phyloP scores from a whole-genome alignment of 1,140 invertebrate genomes.

The Ericerus pela region DNA sequence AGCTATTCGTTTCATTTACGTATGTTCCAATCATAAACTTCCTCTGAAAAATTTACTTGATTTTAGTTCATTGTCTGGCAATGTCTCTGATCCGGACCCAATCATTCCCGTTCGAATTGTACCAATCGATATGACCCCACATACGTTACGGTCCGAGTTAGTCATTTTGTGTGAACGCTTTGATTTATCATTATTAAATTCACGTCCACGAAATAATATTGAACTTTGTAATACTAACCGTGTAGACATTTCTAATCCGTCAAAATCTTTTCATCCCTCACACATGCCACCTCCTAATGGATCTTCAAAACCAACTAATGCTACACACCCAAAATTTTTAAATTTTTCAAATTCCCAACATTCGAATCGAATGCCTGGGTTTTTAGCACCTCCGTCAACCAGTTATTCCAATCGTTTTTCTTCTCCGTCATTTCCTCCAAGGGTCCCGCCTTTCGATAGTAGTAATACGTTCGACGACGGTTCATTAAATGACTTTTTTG shows the following conservation, averaged over 20 bases:
- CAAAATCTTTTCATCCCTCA: not conserved
- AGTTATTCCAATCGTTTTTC: not conserved
- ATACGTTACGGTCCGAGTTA: constrained; percentile 79
- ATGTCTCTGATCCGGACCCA: constrained; percentile 34
- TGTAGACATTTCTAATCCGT: not conserved
- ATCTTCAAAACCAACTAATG: not conserved
- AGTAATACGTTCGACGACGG: not conserved
- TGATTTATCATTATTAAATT: constrained; percentile 13
- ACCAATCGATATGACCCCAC: constrained; percentile 86
- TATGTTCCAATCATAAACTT: constrained; percentile 76
- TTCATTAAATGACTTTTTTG: not conserved
- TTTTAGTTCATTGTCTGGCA: constrained; percentile 39
- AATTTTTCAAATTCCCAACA: not conserved
- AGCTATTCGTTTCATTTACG: constrained; percentile 68
- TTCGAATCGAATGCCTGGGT: not conserved
- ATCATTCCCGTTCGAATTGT: constrained; percentile 64
- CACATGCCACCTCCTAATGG: not conserved
- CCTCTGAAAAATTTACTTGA: constrained; percentile 84
- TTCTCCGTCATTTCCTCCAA: not conserved
- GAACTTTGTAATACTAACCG: not conserved
- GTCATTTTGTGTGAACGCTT: constrained; percentile 62
- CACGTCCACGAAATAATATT: not conserved
- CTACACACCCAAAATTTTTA: not conserved
- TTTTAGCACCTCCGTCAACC: not conserved
- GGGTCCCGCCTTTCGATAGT: not conserved